Evolutionary conservation across 2,113 vertebrate species (phyloP), one percentile per base, ranked within the genome.

Genomic region (Eclectus roratus): DNA sequence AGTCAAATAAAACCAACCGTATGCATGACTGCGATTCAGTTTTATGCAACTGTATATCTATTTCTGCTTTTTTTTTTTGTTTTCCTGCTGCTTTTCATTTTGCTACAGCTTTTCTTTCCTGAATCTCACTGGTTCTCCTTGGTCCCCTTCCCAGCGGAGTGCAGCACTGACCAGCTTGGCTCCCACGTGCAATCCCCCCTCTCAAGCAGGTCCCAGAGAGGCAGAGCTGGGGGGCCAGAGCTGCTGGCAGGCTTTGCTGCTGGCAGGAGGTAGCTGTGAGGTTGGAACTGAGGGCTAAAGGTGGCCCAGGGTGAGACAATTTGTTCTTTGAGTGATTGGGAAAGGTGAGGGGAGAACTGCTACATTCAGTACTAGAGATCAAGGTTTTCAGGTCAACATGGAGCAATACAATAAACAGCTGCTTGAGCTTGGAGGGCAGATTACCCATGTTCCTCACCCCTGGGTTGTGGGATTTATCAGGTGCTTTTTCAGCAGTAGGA

Each of bases 21-120:
- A 19, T 53, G 17, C 3, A 12, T 24, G 58, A 47, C 15, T 5
- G 31, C 35, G 33, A 27, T 64, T 53, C 16, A 68, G 25, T 16
- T 44, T 47, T 8, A 39, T 66, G 27, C 7, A 24, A 2, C 39
- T 47, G 7, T 20, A 24, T 27, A 46, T 2, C 3, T 20, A 7
- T 58, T 87, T 60, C 8, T 3, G 0, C 4, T 16, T n/a, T 1
- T 9, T 11, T 5, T n/a, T 35, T 29, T 6, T 25, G 27, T 29
- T 71, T 78, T 58, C 2, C 11, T 37, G 3, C 8, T 58, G 7
- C 9, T 72, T 86, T 89, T 63, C 11, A 1, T 3, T 63, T 69
- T 52, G 29, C 6, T 93, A 17, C 14, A 78, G 21, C 18, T 90
- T 73, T 2, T 87, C 3, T 50, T 87, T 25, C 24, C 21, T 41